phyloP scores from a whole-genome alignment of 1,140 invertebrate genomes.

The Littorina saxatilis region DNA sequence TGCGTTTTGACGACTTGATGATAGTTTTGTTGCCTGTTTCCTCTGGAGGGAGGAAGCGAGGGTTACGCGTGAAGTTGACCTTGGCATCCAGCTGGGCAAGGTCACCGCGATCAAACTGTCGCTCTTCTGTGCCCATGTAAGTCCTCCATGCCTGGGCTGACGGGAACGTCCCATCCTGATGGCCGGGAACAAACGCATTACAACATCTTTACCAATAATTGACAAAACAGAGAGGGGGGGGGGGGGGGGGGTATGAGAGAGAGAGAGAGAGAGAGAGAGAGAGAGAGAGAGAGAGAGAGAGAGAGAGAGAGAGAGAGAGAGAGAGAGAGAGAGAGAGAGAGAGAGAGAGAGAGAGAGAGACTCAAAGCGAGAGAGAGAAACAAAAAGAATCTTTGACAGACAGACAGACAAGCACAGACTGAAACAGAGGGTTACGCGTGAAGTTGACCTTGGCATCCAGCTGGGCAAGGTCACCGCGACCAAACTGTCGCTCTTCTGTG shows the following conservation, averaged over 20 bases:
- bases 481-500: slow-evolving; percentile 62
- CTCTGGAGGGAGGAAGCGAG: slow-evolving; percentile 63
- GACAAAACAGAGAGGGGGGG: too few relatives aligned
- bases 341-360: too few relatives aligned
- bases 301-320: too few relatives aligned
- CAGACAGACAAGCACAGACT: slow-evolving; percentile 62
- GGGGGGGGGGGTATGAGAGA: too few relatives aligned
- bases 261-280: too few relatives aligned
- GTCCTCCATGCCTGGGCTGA: slow-evolving; percentile 64
- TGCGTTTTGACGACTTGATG: slow-evolving; percentile 58
- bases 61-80: slow-evolving; percentile 67
- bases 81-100: slow-evolving; percentile 66
- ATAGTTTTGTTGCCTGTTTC: slow-evolving; percentile 57
- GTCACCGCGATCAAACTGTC: slow-evolving; percentile 62
- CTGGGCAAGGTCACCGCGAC: slow-evolving; percentile 63
- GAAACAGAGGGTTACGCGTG: slow-evolving; percentile 64
- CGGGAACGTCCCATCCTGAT: slow-evolving; percentile 35
- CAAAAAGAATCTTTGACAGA: too few relatives aligned
- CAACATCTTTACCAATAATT: too few relatives aligned
- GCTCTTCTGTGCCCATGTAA: slow-evolving; percentile 63
- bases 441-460: slow-evolving; percentile 67
- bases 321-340: too few relatives aligned
- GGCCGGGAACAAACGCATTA: too few relatives aligned
- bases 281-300: too few relatives aligned
- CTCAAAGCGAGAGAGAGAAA: too few relatives aligned